Conservation (phyloP, 1,140 invertebrate species). For the Cyphomyrmex costatus region DNA sequence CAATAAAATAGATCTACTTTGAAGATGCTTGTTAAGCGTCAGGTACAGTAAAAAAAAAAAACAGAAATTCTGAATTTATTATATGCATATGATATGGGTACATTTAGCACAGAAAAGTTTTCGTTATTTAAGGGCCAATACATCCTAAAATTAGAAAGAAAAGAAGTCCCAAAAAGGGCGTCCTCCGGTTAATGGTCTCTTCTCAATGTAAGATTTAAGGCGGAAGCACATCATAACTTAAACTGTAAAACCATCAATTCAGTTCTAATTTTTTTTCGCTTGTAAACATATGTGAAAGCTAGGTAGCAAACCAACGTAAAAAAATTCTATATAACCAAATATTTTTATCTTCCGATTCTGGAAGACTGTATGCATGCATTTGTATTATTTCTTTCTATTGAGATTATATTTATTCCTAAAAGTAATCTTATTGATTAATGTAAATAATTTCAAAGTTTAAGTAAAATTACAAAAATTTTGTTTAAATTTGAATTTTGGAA, state of each 20-base stretch:
- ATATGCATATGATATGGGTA: neutral
- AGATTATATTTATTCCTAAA: neutral
- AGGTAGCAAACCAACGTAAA: neutral
- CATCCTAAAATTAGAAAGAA: slow-evolving; percentile 1
- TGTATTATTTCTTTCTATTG: neutral
- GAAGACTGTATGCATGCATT: neutral
- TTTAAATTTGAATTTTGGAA: slow-evolving; percentile 31
- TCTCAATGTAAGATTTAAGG: slow-evolving; percentile 8
- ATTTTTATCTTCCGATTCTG: neutral
- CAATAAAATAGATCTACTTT: neutral
- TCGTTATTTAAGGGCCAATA: neutral
- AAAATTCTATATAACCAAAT: neutral
- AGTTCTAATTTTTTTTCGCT: slow-evolving; percentile 42
- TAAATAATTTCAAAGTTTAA: neutral
- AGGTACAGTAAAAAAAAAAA: neutral
- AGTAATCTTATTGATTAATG: neutral
- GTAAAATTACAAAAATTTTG: neutral
- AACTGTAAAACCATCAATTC: slow-evolving; percentile 67
- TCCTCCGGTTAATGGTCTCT: neutral
- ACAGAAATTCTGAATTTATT: slow-evolving; percentile 9
- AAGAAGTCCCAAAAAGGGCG: neutral
- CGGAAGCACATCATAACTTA: neutral
- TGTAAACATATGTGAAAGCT: neutral
- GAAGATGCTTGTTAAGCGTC: neutral
- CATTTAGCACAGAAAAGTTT: neutral